A percentile compares a stretch with the other conserved stretches of the same genome.
Evolutionary conservation across 2,888 invertebrate genomes (phyloP).

Genomic region (Mechanitis messenoides): DNA sequence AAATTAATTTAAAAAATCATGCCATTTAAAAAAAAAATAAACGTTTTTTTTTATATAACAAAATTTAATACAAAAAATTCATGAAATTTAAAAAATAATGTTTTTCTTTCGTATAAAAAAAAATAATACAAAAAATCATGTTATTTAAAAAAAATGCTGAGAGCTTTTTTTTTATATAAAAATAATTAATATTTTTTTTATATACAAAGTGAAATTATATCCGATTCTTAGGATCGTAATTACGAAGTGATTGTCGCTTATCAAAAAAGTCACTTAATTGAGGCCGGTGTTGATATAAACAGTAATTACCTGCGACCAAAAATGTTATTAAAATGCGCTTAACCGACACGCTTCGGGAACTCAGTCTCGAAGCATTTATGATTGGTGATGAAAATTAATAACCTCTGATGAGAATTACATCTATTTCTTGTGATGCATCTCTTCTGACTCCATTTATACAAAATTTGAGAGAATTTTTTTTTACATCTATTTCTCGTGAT

Average conservation of each 20-base stretch:
- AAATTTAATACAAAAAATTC: too few relatives aligned
- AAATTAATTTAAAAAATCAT: too few relatives aligned
- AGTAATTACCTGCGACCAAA: slow-evolving; percentile 67
- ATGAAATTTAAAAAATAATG: too few relatives aligned
- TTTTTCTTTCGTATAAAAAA: too few relatives aligned
- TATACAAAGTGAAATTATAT: slow-evolving; percentile 41
- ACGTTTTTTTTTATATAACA: too few relatives aligned
- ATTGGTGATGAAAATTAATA: slow-evolving; percentile 1
- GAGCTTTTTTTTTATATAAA: not conserved
- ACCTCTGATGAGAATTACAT: not conserved
- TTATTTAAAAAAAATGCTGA: not conserved
- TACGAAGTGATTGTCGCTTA: slow-evolving; percentile 71
- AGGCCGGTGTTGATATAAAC: slow-evolving; percentile 69
- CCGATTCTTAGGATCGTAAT: slow-evolving; percentile 59
- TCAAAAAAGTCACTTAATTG: slow-evolving; percentile 69
- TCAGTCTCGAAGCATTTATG: slow-evolving; percentile 15
- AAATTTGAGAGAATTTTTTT: too few relatives aligned
- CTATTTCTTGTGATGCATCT: not conserved
- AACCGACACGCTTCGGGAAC: slow-evolving; percentile 50
- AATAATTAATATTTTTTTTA: slow-evolving; percentile 11
- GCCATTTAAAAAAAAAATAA: too few relatives aligned
- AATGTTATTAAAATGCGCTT: slow-evolving; percentile 75
- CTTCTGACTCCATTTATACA: too few relatives aligned
- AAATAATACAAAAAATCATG: too few relatives aligned
- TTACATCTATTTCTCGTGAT: too few relatives aligned